phyloP scores from a whole-genome alignment of 2,888 invertebrate genomes.

The Philopedon plagiatum region DNA sequence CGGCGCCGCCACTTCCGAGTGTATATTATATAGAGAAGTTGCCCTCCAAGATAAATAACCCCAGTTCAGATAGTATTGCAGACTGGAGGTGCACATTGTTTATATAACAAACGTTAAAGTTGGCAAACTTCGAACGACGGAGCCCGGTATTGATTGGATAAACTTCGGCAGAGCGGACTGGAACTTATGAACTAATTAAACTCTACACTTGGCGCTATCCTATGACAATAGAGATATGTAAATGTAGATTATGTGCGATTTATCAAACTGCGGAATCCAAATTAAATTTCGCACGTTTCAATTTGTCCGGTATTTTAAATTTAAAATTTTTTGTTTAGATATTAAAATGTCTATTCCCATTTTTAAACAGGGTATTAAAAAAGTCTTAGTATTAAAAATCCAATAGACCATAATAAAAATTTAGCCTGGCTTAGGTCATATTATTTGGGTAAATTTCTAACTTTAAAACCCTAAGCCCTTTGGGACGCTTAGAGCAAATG shows the following conservation, averaged over 20 bases:
- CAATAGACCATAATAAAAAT: too few relatives aligned
- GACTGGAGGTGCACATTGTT: slow-evolving; percentile 65
- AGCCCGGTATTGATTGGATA: slow-evolving; percentile 67
- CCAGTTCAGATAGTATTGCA: slow-evolving; percentile 63
- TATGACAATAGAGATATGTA: slow-evolving; percentile 69
- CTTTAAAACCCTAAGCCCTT: too few relatives aligned
- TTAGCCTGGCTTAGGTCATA: too few relatives aligned
- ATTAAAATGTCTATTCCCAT: too few relatives aligned
- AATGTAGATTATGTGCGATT: slow-evolving; percentile 60
- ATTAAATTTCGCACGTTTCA: slow-evolving; percentile 1
- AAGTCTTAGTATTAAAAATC: too few relatives aligned
- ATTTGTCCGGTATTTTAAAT: too few relatives aligned
- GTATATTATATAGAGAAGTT: slow-evolving; percentile 49
- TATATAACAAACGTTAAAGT: slow-evolving; percentile 69
- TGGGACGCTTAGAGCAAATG: too few relatives aligned
- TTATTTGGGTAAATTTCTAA: too few relatives aligned
- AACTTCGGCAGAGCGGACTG: slow-evolving; percentile 61
- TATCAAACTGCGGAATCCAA: slow-evolving; percentile 28
- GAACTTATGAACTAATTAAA: slow-evolving; percentile 69
- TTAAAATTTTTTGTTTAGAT: too few relatives aligned
- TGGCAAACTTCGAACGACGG: slow-evolving; percentile 62
- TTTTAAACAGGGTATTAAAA: too few relatives aligned
- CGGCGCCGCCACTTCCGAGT: slow-evolving; percentile 40
- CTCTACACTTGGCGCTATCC: slow-evolving; percentile 63
- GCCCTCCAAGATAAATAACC: slow-evolving; percentile 63